Evolutionary conservation across 2,888 invertebrate species (phyloP).

Genomic region (Sesamia inferens): DNA sequence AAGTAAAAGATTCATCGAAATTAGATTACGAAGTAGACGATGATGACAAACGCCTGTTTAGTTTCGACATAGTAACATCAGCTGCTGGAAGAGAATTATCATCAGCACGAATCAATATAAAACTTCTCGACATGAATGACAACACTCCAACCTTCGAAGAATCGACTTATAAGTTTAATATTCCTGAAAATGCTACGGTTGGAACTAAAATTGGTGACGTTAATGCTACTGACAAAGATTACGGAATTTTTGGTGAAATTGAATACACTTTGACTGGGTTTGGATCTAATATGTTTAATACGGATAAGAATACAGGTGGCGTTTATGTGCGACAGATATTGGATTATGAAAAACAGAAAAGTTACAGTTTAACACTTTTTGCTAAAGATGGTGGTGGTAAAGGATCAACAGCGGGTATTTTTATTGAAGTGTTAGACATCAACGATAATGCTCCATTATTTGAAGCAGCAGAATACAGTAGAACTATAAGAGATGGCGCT

Average conservation of each 20-base stretch:
- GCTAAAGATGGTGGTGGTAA: constrained; percentile 95
- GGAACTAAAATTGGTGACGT: constrained; percentile 92
- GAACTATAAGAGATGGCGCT: constrained; percentile 94
- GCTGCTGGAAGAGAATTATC: constrained; percentile 90
- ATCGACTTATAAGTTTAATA: constrained; percentile 91
- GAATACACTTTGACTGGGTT: constrained; percentile 94
- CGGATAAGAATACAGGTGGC: constrained; percentile 92
- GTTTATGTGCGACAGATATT: constrained; percentile 91
- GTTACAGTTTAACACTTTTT: constrained; percentile 94
- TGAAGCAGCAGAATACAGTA: constrained; percentile 92
- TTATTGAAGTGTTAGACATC: constrained; percentile 93
- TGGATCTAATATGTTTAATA: constrained; percentile 93
- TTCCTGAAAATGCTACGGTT: constrained; percentile 91
- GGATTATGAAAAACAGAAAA: constrained; percentile 95
- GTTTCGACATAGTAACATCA: constrained; percentile 92
- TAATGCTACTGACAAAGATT: constrained; percentile 93
- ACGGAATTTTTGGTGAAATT: constrained; percentile 92
- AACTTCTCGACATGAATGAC: constrained; percentile 94
- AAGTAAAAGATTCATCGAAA: constrained; percentile 91
- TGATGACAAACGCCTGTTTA: constrained; percentile 89
- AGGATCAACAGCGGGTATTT: constrained; percentile 92
- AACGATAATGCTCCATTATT: constrained; percentile 95
- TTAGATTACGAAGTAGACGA: constrained; percentile 93
- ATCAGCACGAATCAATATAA: constrained; percentile 90
- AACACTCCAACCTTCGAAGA: constrained; percentile 93